Evolutionary conservation across 2,113 vertebrate genomes (phyloP).

Genomic region (Antechinus flavipes): DNA sequence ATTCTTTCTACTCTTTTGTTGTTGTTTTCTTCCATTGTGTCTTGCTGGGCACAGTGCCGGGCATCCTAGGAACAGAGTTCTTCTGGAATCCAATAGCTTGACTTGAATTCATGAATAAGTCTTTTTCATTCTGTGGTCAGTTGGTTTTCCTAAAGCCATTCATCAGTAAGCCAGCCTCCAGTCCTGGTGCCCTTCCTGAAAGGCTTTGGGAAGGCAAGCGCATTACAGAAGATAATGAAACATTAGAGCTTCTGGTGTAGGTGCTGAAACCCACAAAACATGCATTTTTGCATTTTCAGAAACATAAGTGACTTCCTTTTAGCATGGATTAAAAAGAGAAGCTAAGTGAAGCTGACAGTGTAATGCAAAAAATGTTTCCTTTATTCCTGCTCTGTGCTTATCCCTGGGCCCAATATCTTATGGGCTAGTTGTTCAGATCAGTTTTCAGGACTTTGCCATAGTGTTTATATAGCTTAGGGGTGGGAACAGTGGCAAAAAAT

Average conservation of each 20-base stretch:
- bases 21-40: slow-evolving; percentile 53
- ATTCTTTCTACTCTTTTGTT: slow-evolving; percentile 68
- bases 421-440: not conserved
- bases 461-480: slow-evolving; percentile 28
- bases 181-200: slow-evolving; percentile 22
- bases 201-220: slow-evolving; percentile 50
- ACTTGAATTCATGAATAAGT: slow-evolving; percentile 47
- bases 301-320: slow-evolving; percentile 22
- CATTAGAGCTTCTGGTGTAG: slow-evolving; percentile 43
- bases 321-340: slow-evolving; percentile 18
- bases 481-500: not conserved
- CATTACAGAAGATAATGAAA: slow-evolving; percentile 53
- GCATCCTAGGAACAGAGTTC: slow-evolving; percentile 62
- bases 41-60: slow-evolving; percentile 52
- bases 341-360: not conserved
- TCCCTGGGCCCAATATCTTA: not conserved
- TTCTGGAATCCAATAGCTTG: slow-evolving; percentile 25
- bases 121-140: slow-evolving; percentile 57
- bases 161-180: slow-evolving; percentile 60
- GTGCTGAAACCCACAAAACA: not conserved
- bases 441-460: slow-evolving; percentile 22
- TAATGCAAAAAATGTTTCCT: not conserved
- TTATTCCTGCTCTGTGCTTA: slow-evolving; percentile 9
- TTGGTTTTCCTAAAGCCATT: slow-evolving; percentile 66
- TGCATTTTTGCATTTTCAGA: slow-evolving; percentile 23